Conservation (phyloP, 2,113 vertebrate species). For the Pluvialis apricaria region DNA sequence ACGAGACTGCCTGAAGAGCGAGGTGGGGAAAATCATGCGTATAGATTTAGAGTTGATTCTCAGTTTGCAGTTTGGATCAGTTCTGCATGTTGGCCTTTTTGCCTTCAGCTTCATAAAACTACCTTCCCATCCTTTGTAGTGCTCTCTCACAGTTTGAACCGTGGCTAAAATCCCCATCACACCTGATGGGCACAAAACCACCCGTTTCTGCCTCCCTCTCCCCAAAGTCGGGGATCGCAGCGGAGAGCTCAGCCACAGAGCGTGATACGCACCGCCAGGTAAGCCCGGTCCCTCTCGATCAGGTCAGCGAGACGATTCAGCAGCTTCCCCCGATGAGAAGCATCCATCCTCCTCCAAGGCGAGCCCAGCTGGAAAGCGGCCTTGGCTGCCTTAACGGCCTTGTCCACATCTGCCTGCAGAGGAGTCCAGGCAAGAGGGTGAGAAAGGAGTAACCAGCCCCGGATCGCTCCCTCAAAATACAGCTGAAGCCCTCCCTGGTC, state of each 20-base stretch:
- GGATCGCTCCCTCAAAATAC: neutral
- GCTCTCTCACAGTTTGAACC: neutral
- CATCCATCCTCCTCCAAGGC: conserved; percentile 92
- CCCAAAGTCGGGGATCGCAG: accelerated
- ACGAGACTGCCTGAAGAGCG: neutral
- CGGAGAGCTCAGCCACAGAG: neutral
- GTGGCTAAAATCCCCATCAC: neutral
- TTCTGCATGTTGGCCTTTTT: accelerated
- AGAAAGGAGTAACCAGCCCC: neutral
- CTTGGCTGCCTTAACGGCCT: conserved; percentile 86
- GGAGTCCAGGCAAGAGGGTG: neutral
- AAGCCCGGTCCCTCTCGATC: conserved; percentile 88
- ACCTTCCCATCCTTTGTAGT: neutral
- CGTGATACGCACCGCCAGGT: conserved; percentile 82
- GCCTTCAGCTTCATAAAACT: neutral
- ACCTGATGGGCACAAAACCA: accelerated
- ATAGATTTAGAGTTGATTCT: neutral
- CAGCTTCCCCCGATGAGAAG: conserved; percentile 86
- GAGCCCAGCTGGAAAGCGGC: conserved; percentile 90
- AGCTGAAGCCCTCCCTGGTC: neutral
- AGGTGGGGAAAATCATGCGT: accelerated
- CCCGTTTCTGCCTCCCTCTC: neutral
- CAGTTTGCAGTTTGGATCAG: neutral
- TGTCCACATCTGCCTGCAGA: conserved; percentile 89
- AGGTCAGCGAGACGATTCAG: conserved; percentile 85